Base-by-base conservation (phyloP, 2,113 vertebrate species). In the Aspidoscelis tigris region DNA sequence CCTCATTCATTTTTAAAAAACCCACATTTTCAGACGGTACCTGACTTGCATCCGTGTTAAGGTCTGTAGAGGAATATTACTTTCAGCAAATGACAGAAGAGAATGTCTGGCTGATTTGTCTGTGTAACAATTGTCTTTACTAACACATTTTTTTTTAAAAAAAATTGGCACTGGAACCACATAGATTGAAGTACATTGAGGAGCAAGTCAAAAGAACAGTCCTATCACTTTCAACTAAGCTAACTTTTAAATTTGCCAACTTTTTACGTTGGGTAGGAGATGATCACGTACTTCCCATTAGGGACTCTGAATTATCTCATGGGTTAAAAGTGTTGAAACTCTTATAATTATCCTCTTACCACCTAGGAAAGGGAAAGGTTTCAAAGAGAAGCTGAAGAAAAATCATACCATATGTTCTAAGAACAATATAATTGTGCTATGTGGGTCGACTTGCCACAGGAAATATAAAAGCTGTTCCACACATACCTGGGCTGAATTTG, bases 1-100 rank as follows among this genome's bases (percentile, higher is more conserved):
- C 85, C 87, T 88, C 84, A 82, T 92, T 94, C 68, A 93, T 93
- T 95, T 33, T 94, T 86, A 89, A 93, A 94, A 94, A 88, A 90
- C 44, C 87, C 91, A 88, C 83, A 85, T 84, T 71, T 88, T 88
- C 90, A 90, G 78, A 83, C 84, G 89, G 85, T 87, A 93, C 78
- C 85, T 88, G 53, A 92, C 91, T 94, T 90, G 22, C 82, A 91
- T 83, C 82, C 78, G 71, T 69, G 61, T 3, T 53, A 73, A 74
- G 88, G 87, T 2, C 83, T 90, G 68, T 73, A 87, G 66, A 78
- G 89, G 76, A 82, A 93, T 94, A 83, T 78, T 58, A 92, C 81
- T 88, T 89, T 89, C 83, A 87, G 82, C 47, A 53, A 85, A 80
- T 85, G 83, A 66, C 83, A 85, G 77, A 26, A 85, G 43, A 79